Evolutionary conservation across 2,113 vertebrate genomes (phyloP).

Genomic region (Aix galericulata): DNA sequence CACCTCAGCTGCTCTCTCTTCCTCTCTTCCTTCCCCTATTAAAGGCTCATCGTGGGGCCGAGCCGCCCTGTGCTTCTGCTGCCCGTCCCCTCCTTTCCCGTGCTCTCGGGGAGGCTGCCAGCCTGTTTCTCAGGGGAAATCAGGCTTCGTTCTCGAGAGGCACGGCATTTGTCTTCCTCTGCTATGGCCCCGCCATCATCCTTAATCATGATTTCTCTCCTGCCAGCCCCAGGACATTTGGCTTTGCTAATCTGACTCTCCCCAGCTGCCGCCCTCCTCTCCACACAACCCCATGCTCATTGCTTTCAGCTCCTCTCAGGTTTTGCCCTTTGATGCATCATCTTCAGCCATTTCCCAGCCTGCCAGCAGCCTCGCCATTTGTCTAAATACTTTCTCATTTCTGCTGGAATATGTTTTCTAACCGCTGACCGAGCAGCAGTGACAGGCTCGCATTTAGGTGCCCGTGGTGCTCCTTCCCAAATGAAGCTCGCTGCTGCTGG

Average conservation of each 20-base stretch:
- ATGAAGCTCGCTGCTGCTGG: background rate
- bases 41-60: background rate
- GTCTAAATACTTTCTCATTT: background rate
- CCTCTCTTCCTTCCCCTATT: background rate
- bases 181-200: background rate
- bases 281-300: constrained; percentile 26
- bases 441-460: constrained; percentile 18
- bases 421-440: background rate
- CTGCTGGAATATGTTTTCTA: constrained; percentile 36
- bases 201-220: constrained; percentile 46
- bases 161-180: constrained; percentile 19
- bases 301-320: constrained; percentile 14
- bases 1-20: background rate
- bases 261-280: constrained; percentile 31
- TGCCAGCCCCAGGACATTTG: background rate
- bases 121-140: constrained; percentile 29
- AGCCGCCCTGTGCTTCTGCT: background rate
- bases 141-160: constrained; percentile 3
- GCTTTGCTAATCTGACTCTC: constrained; percentile 9
- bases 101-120: background rate
- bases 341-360: constrained; percentile 50
- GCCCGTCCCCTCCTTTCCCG: background rate
- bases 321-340: constrained; percentile 52
- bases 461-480: background rate
- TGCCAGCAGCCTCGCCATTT: background rate